These are phyloP conservation scores for Tricholauxania praeusta DNA, from an alignment of 2,888 invertebrate genomes.

Conservation along the genomic window DNA sequence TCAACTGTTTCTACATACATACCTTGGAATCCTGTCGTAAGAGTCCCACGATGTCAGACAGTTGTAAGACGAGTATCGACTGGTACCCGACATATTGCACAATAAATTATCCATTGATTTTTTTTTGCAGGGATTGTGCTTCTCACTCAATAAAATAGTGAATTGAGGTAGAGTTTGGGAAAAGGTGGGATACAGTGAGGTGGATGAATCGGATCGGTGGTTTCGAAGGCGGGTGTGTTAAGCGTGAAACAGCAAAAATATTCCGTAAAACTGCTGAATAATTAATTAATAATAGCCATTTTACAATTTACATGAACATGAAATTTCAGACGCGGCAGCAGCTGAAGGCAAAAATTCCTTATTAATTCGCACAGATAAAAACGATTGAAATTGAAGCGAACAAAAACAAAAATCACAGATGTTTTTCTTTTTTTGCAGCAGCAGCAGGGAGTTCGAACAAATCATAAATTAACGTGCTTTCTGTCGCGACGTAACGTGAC, in stretches of 20 bases:
- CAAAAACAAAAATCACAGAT: no score
- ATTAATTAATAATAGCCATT: neutral
- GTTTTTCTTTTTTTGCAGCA: no score
- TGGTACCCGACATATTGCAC: constrained; percentile 72
- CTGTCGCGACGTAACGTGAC: no score
- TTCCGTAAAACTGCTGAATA: neutral
- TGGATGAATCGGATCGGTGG: neutral
- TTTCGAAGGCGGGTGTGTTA: neutral
- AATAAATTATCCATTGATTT: constrained; percentile 66
- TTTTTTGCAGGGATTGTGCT: no score
- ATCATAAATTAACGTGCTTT: no score
- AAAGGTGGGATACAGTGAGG: no score
- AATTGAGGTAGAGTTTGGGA: no score
- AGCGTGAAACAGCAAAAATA: neutral
- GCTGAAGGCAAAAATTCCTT: neutral
- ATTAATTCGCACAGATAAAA: neutral
- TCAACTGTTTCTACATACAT: constrained; percentile 45
- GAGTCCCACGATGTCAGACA: constrained; percentile 92
- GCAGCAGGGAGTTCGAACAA: no score
- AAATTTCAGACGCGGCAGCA: neutral
- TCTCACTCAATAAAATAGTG: no score
- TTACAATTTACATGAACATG: neutral
- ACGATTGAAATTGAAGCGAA: no score
- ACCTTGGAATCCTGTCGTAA: constrained; percentile 92
- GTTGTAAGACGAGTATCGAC: constrained; percentile 89